Conservation (phyloP, 2,888 invertebrate species). For the Thymelicus acteon region DNA sequence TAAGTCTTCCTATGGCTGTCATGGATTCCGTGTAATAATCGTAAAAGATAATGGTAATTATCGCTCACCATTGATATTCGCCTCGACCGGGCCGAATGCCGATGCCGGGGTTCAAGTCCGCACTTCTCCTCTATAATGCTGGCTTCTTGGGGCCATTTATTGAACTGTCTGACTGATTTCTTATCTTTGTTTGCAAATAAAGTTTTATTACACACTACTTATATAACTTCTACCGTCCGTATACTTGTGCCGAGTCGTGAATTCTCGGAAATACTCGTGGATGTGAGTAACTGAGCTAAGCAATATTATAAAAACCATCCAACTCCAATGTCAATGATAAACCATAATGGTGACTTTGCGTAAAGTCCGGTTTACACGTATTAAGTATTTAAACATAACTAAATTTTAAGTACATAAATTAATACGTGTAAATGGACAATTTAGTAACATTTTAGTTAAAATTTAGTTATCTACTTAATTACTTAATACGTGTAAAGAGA, state of each 20-base stretch:
- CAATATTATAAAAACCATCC: too few relatives aligned
- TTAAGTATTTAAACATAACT: too few relatives aligned
- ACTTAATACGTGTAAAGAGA: too few relatives aligned
- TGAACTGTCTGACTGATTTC: conserved; percentile 8
- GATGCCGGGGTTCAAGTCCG: conserved; percentile 1
- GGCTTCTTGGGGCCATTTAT: conserved; percentile 6
- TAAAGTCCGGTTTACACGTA: too few relatives aligned
- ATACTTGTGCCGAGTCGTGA: background rate
- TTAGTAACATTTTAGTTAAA: too few relatives aligned
- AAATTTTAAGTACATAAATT: too few relatives aligned
- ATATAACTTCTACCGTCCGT: background rate
- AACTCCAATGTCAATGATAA: too few relatives aligned
- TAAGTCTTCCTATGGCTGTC: conserved; percentile 6
- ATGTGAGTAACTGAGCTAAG: background rate
- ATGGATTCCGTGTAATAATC: conserved; percentile 17
- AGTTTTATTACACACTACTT: conserved; percentile 8
- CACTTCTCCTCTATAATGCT: background rate
- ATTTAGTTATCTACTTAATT: too few relatives aligned
- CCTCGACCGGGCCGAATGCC: too few relatives aligned
- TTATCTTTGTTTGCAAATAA: conserved; percentile 14
- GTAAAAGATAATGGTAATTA: conserved; percentile 20
- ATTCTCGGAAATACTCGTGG: background rate
- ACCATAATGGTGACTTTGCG: too few relatives aligned
- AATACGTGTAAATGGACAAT: too few relatives aligned
- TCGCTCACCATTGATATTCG: background rate